Evolutionary conservation across 2,888 invertebrate species (phyloP), one percentile per base, ranked within the genome.

Genomic region (Amphimallon solstitiale): DNA sequence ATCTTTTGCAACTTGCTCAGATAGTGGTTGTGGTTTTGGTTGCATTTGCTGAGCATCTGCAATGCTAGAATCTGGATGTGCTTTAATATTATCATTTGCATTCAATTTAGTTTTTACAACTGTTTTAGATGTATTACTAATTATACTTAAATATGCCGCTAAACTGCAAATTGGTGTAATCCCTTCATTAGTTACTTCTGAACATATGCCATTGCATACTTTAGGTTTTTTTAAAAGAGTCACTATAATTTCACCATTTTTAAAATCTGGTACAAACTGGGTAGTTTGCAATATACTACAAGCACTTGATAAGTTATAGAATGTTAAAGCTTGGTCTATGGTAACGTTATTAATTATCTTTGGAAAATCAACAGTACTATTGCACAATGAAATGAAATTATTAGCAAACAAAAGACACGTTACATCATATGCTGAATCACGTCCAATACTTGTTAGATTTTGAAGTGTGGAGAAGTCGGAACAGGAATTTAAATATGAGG

Each of bases 331-430:
- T n/a, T n/a, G 15, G 14, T 37, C 17, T n/a, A 43, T 14, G 4
- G 37, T 52, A 1, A 14, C 19, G 4, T 34, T 40, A 38, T 51
- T 52, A 14, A 63, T n/a, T 1, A 56, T 12, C 14, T 17, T 49
- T 49, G 49, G 34, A 5, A 37, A 12, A 9, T 29, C 14, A 17
- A 14, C 17, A 5, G 17, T 23, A 35, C 5, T 46, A 12, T 56
- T 19, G 29, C 67, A 67, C 14, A 67, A 51, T 29, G 23, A 21
- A 14, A 67, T 6, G 9, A 76, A 68, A 51, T 68, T 66, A 60
- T 76, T 72, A 61, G 70, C 72, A 65, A 73, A 74, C 4, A 76
- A 38, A 23, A 73, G 51, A 66, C 78, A 78, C 40, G 70, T 51
- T n/a, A 71, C 59, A 49, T 75, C 67, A 9, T 66, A 38, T 29